Conservation (phyloP, 2,797 vertebrate genomes). For the Psittacula derbiana region DNA sequence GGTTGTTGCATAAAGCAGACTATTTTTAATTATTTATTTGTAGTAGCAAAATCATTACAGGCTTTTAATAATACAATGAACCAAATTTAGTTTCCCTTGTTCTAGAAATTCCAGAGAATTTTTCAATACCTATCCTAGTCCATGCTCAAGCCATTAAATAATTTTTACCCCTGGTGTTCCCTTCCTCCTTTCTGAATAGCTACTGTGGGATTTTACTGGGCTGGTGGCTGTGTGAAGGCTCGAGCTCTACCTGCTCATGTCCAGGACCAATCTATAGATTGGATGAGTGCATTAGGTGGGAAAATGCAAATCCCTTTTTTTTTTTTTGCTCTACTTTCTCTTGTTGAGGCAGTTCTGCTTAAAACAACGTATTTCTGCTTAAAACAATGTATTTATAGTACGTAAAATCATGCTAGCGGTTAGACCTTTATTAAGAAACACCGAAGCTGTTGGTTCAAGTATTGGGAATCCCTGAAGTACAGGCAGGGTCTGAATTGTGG, state of each 20-base stretch:
- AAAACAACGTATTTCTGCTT: background rate
- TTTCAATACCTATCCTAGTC: background rate
- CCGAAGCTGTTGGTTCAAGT: background rate
- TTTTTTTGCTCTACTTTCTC: background rate
- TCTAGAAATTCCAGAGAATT: background rate
- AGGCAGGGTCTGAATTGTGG: rapidly evolving
- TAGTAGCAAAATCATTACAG: background rate
- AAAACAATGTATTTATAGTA: background rate
- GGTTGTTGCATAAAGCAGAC: background rate
- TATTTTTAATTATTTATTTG: background rate
- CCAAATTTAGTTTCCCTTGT: background rate
- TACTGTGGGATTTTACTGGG: rapidly evolving
- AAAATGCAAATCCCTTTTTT: background rate
- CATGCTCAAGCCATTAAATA: background rate
- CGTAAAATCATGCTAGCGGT: background rate
- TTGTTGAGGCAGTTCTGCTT: background rate
- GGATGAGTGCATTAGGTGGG: too few species aligned
- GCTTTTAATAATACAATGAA: background rate
- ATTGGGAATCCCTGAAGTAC: background rate
- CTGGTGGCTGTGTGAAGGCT: rapidly evolving
- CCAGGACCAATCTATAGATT: too few species aligned
- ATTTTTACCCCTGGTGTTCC: background rate
- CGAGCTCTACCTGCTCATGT: background rate
- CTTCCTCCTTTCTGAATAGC: background rate
- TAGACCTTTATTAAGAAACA: background rate